phyloP scores from a whole-genome alignment of 2,113 vertebrate genomes.

The Bagarius yarrelli region DNA sequence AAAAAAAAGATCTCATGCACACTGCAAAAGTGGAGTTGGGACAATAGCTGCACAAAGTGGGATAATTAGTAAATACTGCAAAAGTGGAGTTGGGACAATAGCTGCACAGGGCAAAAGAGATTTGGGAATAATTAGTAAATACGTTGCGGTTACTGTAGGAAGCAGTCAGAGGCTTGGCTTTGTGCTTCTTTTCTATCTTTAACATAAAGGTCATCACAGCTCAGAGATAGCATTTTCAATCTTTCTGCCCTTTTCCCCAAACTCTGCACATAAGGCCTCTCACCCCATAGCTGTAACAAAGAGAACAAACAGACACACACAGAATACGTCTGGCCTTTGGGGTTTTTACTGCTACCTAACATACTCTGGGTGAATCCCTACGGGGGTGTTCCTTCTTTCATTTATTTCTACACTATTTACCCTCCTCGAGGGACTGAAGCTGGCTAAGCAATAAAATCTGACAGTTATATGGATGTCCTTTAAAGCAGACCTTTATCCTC shows the following conservation, averaged over 20 bases:
- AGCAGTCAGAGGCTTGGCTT: slow-evolving; percentile 18
- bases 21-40: slow-evolving; percentile 4
- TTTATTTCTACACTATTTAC: slow-evolving; percentile 19
- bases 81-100: slow-evolving; percentile 18
- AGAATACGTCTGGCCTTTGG: slow-evolving; percentile 27
- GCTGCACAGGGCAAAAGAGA: slow-evolving; percentile 4
- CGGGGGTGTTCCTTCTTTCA: slow-evolving; percentile 24
- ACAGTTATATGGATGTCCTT: slow-evolving; percentile 31
- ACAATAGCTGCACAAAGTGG: slow-evolving; percentile 9
- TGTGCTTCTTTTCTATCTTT: slow-evolving; percentile 42
- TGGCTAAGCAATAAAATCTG: background rate
- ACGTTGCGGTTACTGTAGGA: slow-evolving; percentile 25
- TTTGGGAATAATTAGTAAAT: slow-evolving; percentile 48
- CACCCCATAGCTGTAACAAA: background rate
- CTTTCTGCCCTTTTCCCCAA: slow-evolving; percentile 39
- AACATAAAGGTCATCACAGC: slow-evolving; percentile 49
- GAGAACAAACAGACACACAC: slow-evolving; percentile 22
- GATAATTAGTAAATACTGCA: slow-evolving; percentile 46
- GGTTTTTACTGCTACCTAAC: slow-evolving; percentile 34
- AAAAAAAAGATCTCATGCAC: slow-evolving; percentile 33
- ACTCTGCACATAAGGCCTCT: slow-evolving; percentile 5
- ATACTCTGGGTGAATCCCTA: slow-evolving; percentile 9
- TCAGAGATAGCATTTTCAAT: slow-evolving; percentile 45
- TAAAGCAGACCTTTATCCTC: slow-evolving; percentile 11
- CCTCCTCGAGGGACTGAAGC: background rate